These are phyloP conservation scores for Epicampocera succincta DNA, from an alignment of 2,888 invertebrate species.

Conservation along the genomic window DNA sequence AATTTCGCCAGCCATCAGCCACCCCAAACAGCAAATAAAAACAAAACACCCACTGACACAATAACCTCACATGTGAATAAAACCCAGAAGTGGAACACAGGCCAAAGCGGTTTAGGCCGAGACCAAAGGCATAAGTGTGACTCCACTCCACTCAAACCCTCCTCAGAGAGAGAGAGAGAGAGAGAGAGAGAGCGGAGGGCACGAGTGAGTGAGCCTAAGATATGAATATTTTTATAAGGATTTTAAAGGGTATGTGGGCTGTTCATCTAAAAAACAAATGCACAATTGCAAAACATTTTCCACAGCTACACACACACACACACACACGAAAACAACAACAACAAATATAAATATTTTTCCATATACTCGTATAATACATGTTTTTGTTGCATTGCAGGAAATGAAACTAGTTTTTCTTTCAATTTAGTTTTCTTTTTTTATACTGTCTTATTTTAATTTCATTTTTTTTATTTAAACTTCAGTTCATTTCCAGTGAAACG, in stretches of 20 bases:
- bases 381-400: conserved; percentile 59
- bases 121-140: conserved; percentile 5
- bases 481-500: conserved; percentile 47
- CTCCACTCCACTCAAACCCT: conserved; percentile 5
- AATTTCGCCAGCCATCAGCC: conserved; percentile 5
- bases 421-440: conserved; percentile 22
- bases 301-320: neutral
- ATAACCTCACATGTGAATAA: conserved; percentile 55
- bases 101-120: conserved; percentile 34
- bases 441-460: conserved; percentile 30
- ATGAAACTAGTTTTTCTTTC: conserved; percentile 59
- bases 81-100: conserved; percentile 26
- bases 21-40: conserved; percentile 25
- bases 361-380: conserved; percentile 39
- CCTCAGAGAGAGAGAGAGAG: no score
- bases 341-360: conserved; percentile 4
- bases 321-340: no score
- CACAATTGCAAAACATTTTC: conserved; percentile 37
- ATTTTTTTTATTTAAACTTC: conserved; percentile 39
- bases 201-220: neutral
- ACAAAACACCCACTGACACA: conserved; percentile 59
- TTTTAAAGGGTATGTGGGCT: neutral
- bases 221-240: neutral
- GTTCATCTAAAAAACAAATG: conserved; percentile 40
- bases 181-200: no score